Conservation (phyloP, 2,797 vertebrate genomes). For the Liasis olivaceus region DNA sequence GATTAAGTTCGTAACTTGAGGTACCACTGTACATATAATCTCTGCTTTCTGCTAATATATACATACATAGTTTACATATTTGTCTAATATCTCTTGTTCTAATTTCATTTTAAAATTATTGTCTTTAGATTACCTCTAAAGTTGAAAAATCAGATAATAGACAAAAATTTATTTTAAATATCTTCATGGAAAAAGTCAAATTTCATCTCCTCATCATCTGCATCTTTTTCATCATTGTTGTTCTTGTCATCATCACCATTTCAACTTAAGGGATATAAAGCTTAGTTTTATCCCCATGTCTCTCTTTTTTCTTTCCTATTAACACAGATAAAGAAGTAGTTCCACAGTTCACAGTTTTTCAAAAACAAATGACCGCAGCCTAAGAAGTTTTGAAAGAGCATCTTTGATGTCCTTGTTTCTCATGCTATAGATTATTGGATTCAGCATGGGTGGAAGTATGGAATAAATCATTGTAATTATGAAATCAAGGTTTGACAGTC, state of each 20-base stretch:
- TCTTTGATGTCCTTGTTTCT: not conserved
- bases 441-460: slow-evolving; percentile 50
- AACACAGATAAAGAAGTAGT: not conserved
- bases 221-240: too few relatives aligned
- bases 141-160: too few relatives aligned
- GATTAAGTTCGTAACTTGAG: too few relatives aligned
- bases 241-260: not conserved
- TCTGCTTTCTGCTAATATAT: too few relatives aligned
- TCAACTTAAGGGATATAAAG: not conserved
- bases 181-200: too few relatives aligned
- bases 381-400: not conserved
- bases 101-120: too few relatives aligned
- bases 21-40: too few relatives aligned
- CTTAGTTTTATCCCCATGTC: not conserved
- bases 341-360: not conserved
- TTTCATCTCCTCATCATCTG: too few relatives aligned
- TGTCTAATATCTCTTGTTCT: too few relatives aligned
- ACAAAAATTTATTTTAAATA: too few relatives aligned
- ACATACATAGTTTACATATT: too few relatives aligned
- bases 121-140: too few relatives aligned
- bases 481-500: not conserved
- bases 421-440: not conserved
- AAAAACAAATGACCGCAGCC: not conserved
- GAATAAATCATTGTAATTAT: slow-evolving; percentile 47
- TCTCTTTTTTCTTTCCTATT: not conserved